A percentile compares a stretch with the other conserved stretches of the same genome.
Conservation (phyloP, 2,888 invertebrate species). For the Phlogophora meticulosa region DNA sequence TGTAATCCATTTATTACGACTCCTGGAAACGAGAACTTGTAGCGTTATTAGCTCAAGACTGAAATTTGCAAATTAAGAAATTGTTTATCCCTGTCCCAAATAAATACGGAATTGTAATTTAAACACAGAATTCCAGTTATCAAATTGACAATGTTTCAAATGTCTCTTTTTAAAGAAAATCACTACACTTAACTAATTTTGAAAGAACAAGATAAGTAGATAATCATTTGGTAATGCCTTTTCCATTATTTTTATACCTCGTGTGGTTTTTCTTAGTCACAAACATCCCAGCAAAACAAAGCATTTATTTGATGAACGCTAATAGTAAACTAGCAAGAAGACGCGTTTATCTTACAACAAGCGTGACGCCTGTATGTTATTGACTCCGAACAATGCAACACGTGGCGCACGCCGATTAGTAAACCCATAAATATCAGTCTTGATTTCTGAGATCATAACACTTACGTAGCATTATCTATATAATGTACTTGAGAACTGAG, state of each 20-base stretch:
- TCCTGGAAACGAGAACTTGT: conserved; percentile 5
- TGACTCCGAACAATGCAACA: conserved; percentile 48
- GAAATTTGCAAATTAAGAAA: conserved; percentile 27
- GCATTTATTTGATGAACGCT: too few relatives aligned
- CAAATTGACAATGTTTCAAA: not conserved
- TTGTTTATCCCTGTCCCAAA: not conserved
- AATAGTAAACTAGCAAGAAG: not conserved
- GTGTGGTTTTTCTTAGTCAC: too few relatives aligned
- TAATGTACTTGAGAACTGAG: not conserved
- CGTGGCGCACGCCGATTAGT: conserved; percentile 30
- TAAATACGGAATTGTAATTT: conserved; percentile 26
- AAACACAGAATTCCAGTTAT: conserved; percentile 5
- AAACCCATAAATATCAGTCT: conserved; percentile 40
- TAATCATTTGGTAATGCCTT: too few relatives aligned
- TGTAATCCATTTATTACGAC: conserved; percentile 14
- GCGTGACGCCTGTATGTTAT: conserved; percentile 27
- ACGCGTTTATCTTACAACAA: conserved; percentile 16
- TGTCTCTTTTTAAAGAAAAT: not conserved
- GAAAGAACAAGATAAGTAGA: not conserved
- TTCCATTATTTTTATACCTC: too few relatives aligned
- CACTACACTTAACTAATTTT: not conserved
- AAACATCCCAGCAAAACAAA: too few relatives aligned
- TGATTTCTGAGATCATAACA: conserved; percentile 39
- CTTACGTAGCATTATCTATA: conserved; percentile 15
- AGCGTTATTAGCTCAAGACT: conserved; percentile 5